phyloP scores from a whole-genome alignment of 2,888 invertebrate species.

The Phanerotoma sp. region DNA sequence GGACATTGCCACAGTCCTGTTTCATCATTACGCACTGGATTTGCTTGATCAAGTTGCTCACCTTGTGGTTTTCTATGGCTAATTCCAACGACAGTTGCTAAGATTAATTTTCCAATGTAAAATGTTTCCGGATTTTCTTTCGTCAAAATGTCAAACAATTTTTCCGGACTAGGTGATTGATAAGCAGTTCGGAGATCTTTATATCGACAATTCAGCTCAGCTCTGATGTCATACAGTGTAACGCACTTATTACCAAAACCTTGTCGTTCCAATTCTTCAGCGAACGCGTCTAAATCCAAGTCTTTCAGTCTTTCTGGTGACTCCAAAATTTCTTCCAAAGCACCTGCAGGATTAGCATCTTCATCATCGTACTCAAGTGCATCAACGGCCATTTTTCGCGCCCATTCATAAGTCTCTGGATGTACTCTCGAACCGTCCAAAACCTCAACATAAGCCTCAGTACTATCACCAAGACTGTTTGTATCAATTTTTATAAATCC shows the following conservation, averaged over 20 bases:
- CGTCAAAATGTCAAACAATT: constrained; percentile 91
- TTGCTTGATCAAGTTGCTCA: constrained; percentile 93
- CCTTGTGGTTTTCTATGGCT: constrained; percentile 86
- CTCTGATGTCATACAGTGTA: constrained; percentile 94
- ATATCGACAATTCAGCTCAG: constrained; percentile 91
- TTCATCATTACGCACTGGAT: constrained; percentile 92
- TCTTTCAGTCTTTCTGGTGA: constrained; percentile 93
- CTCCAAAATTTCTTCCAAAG: constrained; percentile 95
- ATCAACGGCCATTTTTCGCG: constrained; percentile 99
- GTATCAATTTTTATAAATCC: constrained; percentile 99
- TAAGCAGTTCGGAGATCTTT: constrained; percentile 84
- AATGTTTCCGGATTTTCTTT: constrained; percentile 96
- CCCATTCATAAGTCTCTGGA: constrained; percentile 99
- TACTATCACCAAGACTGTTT: constrained; percentile 88
- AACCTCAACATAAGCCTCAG: constrained; percentile 93
- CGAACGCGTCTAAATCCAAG: constrained; percentile 97
- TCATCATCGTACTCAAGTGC: constrained; percentile 98
- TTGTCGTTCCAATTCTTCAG: constrained; percentile 92
- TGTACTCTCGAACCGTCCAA: constrained; percentile 97
- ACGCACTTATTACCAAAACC: constrained; percentile 87
- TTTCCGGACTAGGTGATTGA: constrained; percentile 78
- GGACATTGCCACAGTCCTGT: constrained; percentile 97
- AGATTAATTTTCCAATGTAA: constrained; percentile 83
- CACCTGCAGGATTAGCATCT: constrained; percentile 94
- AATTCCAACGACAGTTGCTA: constrained; percentile 79